Percentiles rank a stretch among this genome's conserved stretches.
Conservation (phyloP, 2,113 vertebrate species). For the Clarias batrachus region DNA sequence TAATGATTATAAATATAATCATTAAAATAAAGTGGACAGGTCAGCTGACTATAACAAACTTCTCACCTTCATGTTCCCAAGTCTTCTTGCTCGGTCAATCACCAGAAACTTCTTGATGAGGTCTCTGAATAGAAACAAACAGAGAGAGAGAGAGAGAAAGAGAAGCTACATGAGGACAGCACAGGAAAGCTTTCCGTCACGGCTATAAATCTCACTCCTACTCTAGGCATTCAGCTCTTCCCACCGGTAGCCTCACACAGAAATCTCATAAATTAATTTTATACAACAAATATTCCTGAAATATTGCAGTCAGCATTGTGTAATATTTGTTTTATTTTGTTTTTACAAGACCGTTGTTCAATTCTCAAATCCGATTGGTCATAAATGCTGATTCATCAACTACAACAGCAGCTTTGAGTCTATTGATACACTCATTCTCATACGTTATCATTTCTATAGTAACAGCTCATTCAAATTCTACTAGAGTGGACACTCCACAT, state of each 20-base stretch:
- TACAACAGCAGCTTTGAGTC: neutral
- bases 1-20: too few relatives aligned
- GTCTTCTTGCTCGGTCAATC: conserved; percentile 85
- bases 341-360: neutral
- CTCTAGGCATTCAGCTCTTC: neutral
- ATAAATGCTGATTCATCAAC: neutral
- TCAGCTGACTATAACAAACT: neutral
- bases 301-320: neutral
- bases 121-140: conserved; percentile 74
- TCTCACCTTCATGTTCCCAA: conserved; percentile 96
- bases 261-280: neutral
- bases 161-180: conserved; percentile 29
- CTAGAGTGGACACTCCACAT: neutral
- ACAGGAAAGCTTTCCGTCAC: neutral
- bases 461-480: neutral
- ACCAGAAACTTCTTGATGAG: conserved; percentile 94
- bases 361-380: conserved; percentile 1
- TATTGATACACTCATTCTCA: neutral
- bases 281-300: neutral
- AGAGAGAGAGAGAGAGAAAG: conserved; percentile 29
- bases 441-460: neutral
- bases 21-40: neutral
- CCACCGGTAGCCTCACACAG: neutral
- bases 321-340: neutral
- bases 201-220: neutral